Evolutionary conservation across 1,140 invertebrate genomes (phyloP), one percentile per base, ranked within the genome.

Genomic region (Aphis craccivora): DNA sequence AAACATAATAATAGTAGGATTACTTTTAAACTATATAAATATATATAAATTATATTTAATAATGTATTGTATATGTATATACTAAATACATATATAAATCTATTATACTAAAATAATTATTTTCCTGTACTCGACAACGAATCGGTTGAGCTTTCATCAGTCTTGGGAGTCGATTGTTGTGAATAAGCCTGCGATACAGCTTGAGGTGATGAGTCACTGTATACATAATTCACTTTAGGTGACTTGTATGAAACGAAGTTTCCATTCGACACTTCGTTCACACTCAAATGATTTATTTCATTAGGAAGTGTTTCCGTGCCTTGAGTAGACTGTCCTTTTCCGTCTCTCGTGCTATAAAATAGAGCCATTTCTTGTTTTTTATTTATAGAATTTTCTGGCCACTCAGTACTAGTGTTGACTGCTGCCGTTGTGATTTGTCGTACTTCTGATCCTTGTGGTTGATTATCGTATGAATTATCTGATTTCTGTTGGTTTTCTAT

Each of bases 401-500:
- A 22, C 14, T 53, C 81, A 22, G 35, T 30, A 93, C 91, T 93
- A 18, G 48, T 5, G 6, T 93, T 93, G 3, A 22, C 20, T 6
- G 81, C 30, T n/a, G 48, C 8, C 2, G 81, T 37, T 2, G 51
- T 4, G 0, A 84, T 9, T n/a, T 84, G 67, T 53, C 55, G 48
- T 6, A 86, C 14, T 83, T 93, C 91, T 11, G 91, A 93, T 1
- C 91, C 91, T 23, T 93, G 91, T 55, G 91, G 91, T 23, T 93
- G 91, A 20, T 55, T 93, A 11, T 93, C 91, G 20, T 93, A 93
- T 20, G 91, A 43, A 22, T 53, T 93, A 25, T 93, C 91, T 8
- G 91, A 93, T 55, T 93, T 93, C 30, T 93, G 91, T 86, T 93
- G 91, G 93, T 97, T 96, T 94, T 97, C 97, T 81, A 97, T 97